phyloP scores from a whole-genome alignment of 2,888 invertebrate genomes.

The Platycnemis pennipes region DNA sequence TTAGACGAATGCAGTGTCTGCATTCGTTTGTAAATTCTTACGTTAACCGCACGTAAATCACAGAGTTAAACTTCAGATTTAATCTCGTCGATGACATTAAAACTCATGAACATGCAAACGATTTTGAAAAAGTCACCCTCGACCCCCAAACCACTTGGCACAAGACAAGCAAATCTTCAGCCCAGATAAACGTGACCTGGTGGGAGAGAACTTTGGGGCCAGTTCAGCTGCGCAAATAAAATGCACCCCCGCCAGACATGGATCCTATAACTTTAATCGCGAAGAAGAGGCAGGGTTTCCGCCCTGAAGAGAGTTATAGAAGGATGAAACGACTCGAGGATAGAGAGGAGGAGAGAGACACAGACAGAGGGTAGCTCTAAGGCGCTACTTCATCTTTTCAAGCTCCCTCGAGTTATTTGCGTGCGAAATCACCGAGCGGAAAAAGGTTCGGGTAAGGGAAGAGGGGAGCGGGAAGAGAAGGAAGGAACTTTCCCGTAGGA shows the following conservation, averaged over 20 bases:
- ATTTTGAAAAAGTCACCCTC: neutral
- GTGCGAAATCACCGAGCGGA: neutral
- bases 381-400: neutral
- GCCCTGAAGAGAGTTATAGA: neutral
- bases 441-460: neutral
- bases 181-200: neutral
- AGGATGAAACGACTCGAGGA: too few species aligned
- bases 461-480: neutral
- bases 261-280: neutral
- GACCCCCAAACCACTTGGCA: neutral
- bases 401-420: neutral
- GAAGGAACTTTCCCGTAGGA: neutral
- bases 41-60: too few species aligned
- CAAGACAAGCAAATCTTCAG: neutral
- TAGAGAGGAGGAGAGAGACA: neutral
- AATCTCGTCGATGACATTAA: too few species aligned
- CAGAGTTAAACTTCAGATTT: too few species aligned
- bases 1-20: too few species aligned
- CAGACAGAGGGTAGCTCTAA: neutral
- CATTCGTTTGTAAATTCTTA: too few species aligned
- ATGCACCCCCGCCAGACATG: neutral
- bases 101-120: too few species aligned
- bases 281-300: neutral
- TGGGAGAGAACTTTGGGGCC: neutral
- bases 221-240: neutral